phyloP scores from a whole-genome alignment of 2,888 invertebrate species.

The Glaucopsyche alexis region DNA sequence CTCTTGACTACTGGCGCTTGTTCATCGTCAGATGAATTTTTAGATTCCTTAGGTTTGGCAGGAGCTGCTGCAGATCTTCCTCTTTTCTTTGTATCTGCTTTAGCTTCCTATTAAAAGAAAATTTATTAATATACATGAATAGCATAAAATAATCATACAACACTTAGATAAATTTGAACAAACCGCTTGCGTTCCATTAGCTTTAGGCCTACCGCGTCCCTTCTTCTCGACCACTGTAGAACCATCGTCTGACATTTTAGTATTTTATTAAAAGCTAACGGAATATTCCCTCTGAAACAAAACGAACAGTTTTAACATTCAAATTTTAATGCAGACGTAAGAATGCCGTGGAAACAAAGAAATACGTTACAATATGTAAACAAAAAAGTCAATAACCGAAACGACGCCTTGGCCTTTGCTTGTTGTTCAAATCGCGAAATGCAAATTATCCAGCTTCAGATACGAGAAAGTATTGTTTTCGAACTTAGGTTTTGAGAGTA shows the following conservation, averaged over 20 bases:
- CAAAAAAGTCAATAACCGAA: slow-evolving; percentile 56
- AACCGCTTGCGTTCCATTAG: slow-evolving; percentile 74
- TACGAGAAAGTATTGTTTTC: not conserved
- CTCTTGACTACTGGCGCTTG: slow-evolving; percentile 77
- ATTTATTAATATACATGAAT: slow-evolving; percentile 16
- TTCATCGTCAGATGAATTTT: slow-evolving; percentile 76
- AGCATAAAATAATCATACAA: slow-evolving; percentile 25
- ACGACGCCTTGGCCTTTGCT: slow-evolving; percentile 47
- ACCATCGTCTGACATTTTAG: slow-evolving; percentile 76
- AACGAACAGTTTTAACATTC: slow-evolving; percentile 29
- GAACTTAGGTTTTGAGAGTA: not conserved
- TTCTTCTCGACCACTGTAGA: slow-evolving; percentile 76
- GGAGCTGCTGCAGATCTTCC: slow-evolving; percentile 68
- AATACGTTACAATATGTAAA: slow-evolving; percentile 43
- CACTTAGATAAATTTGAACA: slow-evolving; percentile 39
- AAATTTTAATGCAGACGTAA: slow-evolving; percentile 25
- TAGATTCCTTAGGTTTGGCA: slow-evolving; percentile 74
- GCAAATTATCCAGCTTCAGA: slow-evolving; percentile 20
- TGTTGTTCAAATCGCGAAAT: slow-evolving; percentile 33
- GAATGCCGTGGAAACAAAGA: slow-evolving; percentile 34
- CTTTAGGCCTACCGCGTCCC: slow-evolving; percentile 74
- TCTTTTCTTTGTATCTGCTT: slow-evolving; percentile 72
- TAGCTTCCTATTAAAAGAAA: slow-evolving; percentile 61
- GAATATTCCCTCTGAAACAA: slow-evolving; percentile 52
- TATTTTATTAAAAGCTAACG: slow-evolving; percentile 46